These are phyloP conservation scores for Capromys pilorides DNA, from an alignment of 2,797 vertebrate species.

Conservation along the genomic window DNA sequence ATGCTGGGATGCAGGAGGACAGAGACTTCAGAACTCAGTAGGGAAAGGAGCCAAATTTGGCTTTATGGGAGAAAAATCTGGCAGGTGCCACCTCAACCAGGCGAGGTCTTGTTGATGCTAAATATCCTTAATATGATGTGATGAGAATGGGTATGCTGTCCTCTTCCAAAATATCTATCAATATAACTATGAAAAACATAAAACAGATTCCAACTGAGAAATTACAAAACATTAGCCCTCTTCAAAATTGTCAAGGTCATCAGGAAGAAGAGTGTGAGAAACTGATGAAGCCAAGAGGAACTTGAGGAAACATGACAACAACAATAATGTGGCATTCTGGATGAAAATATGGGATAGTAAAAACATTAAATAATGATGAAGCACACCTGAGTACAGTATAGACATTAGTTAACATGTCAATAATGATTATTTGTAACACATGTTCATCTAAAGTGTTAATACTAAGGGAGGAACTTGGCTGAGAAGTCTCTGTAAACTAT, in stretches of 20 bases:
- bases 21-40: too few relatives aligned
- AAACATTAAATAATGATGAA: not conserved
- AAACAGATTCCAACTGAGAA: not conserved
- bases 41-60: rapidly evolving
- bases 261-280: not conserved
- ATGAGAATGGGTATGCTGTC: not conserved
- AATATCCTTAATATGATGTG: not conserved
- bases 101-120: not conserved
- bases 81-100: not conserved
- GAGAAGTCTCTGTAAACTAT: too few relatives aligned
- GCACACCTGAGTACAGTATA: not conserved
- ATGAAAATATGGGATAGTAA: not conserved
- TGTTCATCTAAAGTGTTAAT: not conserved
- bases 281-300: not conserved
- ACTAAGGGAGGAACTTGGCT: not conserved
- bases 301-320: not conserved
- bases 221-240: too few relatives aligned
- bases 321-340: not conserved
- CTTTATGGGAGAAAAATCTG: not conserved
- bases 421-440: not conserved
- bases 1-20: rapidly evolving
- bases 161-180: not conserved
- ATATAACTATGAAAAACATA: not conserved
- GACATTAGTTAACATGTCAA: not conserved
- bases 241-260: not conserved